Base-by-base conservation (phyloP, 1,140 invertebrate genomes). In the Drosophila hydei region DNA sequence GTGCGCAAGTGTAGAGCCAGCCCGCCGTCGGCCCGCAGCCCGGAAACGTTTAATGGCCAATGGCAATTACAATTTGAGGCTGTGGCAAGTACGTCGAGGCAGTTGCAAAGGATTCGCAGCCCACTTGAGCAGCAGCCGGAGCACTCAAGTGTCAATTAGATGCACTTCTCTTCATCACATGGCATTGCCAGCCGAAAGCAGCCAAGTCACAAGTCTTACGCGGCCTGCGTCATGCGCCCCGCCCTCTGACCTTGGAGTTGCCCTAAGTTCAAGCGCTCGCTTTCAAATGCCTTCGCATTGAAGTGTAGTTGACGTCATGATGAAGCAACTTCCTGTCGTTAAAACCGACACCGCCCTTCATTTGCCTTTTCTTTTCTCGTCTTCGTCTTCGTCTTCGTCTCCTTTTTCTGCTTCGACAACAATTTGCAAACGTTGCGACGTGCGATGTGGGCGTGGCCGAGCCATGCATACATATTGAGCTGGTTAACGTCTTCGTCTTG, bases 91-190 rank as follows among this genome's bases (percentile, higher is more conserved):
- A 7, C 12, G 55, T 69, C 52, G 56, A 51, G 36, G 59, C 59
- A 56, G 36, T 33, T 69, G 47, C 48, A 73, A 73, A 72, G 67
- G 62, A 71, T 78, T 69, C 51, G 68, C 73, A 78, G 75, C 60
- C 56, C 62, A 50, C 61, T 58, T 52, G 48, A 79, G 67, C 77
- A 75, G 84, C 65, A 33, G 30, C 30, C 9, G 47, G n/a, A 69
- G 67, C 63, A 55, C 77, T 87, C 81, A 67, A 87, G 81, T 87
- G 83, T 88, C 81, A 87, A 88, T 88, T 87, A 87, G 83, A 87
- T 87, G 81, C 81, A 87, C 81, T 88, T 87, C 83, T 75, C 70
- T 67, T 63, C 59, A 43, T 36, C 30, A 69, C 72, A 38, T 40
- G 42, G 51, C 59, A 70, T 45, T 59, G 72, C 18, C 72, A 43